Conservation (phyloP, 2,113 vertebrate genomes). For the Acanthisitta chloris region DNA sequence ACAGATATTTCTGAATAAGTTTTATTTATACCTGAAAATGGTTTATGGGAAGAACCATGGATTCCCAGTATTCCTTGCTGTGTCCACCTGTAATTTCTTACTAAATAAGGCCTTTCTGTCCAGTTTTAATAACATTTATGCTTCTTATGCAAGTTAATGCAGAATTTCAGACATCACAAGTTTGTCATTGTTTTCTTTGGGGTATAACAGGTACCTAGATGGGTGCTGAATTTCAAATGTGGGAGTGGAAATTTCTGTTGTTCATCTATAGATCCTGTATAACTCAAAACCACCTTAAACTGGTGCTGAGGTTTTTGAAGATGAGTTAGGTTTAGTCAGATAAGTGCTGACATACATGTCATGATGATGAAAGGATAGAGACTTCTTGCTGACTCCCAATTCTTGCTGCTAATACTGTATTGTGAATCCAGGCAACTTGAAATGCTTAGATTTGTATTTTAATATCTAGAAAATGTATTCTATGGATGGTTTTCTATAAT, state of each 20-base stretch:
- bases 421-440: neutral
- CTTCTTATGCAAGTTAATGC: neutral
- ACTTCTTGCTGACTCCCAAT: neutral
- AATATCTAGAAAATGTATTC: neutral
- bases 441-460: neutral
- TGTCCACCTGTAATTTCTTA: neutral
- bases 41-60: neutral
- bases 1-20: neutral
- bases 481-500: neutral
- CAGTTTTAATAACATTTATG: neutral
- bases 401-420: neutral
- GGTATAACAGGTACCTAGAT: neutral
- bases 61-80: neutral
- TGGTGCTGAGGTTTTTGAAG: neutral
- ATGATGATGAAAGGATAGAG: neutral
- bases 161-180: neutral
- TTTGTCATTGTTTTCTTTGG: neutral
- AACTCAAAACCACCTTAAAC: neutral
- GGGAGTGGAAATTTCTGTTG: neutral
- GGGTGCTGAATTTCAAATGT: neutral
- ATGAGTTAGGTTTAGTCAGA: neutral
- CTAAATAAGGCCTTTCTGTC: neutral
- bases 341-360: fast-evolving
- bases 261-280: neutral
- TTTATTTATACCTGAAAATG: neutral